These are phyloP conservation scores for Tenebrio molitor DNA, from an alignment of 1,140 invertebrate genomes.

Conservation along the genomic window DNA sequence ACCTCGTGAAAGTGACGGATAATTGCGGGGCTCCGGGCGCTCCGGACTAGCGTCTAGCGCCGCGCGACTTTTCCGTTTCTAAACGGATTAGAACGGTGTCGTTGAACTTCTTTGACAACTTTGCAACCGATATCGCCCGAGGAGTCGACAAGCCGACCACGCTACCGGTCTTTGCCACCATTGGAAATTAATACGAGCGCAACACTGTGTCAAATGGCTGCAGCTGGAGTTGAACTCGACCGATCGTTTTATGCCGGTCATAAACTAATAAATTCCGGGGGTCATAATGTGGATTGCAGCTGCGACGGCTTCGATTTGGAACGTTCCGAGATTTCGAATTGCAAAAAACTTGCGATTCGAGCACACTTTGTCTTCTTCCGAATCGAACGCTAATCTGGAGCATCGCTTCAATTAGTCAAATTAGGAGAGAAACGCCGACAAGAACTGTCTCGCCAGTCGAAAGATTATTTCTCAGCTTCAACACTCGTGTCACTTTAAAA, in stretches of 20 bases:
- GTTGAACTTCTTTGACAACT: constrained; percentile 25
- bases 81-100: background rate
- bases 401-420: too few species aligned
- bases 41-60: background rate
- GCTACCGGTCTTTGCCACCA: constrained; percentile 8
- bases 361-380: too few species aligned
- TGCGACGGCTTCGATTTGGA: too few species aligned
- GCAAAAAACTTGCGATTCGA: too few species aligned
- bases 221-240: constrained; percentile 12
- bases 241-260: background rate
- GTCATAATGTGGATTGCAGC: too few species aligned
- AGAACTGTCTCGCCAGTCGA: too few species aligned
- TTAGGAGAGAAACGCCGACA: too few species aligned
- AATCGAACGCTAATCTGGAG: too few species aligned
- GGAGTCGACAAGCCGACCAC: background rate
- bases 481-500: too few species aligned
- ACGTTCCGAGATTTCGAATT: too few species aligned
- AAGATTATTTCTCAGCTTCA: too few species aligned
- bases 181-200: constrained; percentile 21
- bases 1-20: constrained; percentile 12
- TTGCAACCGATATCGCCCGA: constrained; percentile 3
- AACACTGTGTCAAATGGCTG: constrained; percentile 15
- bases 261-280: constrained; percentile 23
- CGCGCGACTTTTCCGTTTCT: constrained; percentile 3
- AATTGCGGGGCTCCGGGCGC: background rate